Conservation (phyloP, 2,797 vertebrate species). For the Borostomias antarcticus region DNA sequence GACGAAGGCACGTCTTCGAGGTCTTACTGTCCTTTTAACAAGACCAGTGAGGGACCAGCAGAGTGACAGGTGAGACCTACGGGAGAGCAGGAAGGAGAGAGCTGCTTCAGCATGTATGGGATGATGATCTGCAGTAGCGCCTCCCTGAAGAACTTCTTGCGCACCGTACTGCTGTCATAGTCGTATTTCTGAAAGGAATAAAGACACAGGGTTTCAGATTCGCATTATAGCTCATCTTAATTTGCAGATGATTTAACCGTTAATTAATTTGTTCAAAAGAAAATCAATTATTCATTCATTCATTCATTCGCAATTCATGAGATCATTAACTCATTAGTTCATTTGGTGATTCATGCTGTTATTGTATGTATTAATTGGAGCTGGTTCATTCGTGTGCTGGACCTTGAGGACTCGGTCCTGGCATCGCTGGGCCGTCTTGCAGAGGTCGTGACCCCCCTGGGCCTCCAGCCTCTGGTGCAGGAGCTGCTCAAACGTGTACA, state of each 20-base stretch:
- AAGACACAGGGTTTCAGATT: background rate
- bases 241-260: background rate
- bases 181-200: slow-evolving; percentile 86
- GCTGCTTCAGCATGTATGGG: slow-evolving; percentile 93
- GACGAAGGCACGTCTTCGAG: too few relatives aligned
- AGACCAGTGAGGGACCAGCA: too few relatives aligned
- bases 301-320: background rate
- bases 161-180: slow-evolving; percentile 94
- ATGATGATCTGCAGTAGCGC: slow-evolving; percentile 95
- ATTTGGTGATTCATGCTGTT: too few relatives aligned
- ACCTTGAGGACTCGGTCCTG: slow-evolving; percentile 97
- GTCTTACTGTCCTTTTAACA: too few relatives aligned
- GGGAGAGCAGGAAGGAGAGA: slow-evolving; percentile 82
- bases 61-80: slow-evolving; percentile 79
- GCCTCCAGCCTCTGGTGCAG: slow-evolving; percentile 86
- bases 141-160: slow-evolving; percentile 97
- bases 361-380: too few relatives aligned
- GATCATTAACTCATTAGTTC: too few relatives aligned
- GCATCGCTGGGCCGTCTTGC: slow-evolving; percentile 89
- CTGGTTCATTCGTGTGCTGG: too few relatives aligned
- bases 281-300: background rate
- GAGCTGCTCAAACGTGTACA: slow-evolving; percentile 95
- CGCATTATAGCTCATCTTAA: too few relatives aligned
- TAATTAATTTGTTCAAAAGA: background rate
- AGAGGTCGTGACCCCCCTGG: slow-evolving; percentile 81